Base-by-base conservation (phyloP, 2,888 invertebrate species). In the Epsilonema sp. region DNA sequence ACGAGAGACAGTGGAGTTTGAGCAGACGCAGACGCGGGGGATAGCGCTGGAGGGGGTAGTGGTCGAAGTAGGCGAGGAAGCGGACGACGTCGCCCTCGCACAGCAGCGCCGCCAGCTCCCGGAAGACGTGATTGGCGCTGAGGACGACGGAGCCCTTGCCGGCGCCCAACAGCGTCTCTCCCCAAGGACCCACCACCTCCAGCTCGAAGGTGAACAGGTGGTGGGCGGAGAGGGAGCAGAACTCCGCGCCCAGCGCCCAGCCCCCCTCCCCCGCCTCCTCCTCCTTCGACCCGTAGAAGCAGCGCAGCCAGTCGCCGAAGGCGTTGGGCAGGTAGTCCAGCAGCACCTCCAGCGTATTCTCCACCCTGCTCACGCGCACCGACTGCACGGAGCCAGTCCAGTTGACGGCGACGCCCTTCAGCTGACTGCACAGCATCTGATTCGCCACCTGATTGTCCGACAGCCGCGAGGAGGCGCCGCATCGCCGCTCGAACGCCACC, bases 231-330 rank as follows among this genome's bases (percentile, higher is more conserved):
- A 58, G 44, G 19, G 52, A 52, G 47, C 58, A 58, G n/a, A n/a
- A n/a, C n/a, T n/a, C n/a, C n/a, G n/a, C n/a, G n/a, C n/a, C n/a
- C n/a, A n/a, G n/a, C n/a, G n/a, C n/a, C n/a, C n/a, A n/a, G n/a
- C n/a, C n/a, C n/a, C n/a, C n/a, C n/a, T n/a, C n/a, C n/a, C n/a
- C n/a, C n/a, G n/a, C n/a, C n/a, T n/a, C n/a, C n/a, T n/a, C n/a
- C n/a, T n/a, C n/a, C n/a, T n/a, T n/a, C n/a, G n/a, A n/a, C n/a
- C 62, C 59, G 49, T 59, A 59, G 49, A 59, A 59, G 38, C 59
- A 59, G 21, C 58, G 47, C 37, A 59, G 26, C 37, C 52, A 45
- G 43, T 62, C 60, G 1, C 51, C 53, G 3, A 57, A 22, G 3
- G 55, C 51, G 39, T 60, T 56, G 11, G 59, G 59, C 37, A 59